Evolutionary conservation across 92 coral and sea anemone species (phyloP), one percentile per base, ranked within the genome.

Genomic region (Porites evermanni): DNA sequence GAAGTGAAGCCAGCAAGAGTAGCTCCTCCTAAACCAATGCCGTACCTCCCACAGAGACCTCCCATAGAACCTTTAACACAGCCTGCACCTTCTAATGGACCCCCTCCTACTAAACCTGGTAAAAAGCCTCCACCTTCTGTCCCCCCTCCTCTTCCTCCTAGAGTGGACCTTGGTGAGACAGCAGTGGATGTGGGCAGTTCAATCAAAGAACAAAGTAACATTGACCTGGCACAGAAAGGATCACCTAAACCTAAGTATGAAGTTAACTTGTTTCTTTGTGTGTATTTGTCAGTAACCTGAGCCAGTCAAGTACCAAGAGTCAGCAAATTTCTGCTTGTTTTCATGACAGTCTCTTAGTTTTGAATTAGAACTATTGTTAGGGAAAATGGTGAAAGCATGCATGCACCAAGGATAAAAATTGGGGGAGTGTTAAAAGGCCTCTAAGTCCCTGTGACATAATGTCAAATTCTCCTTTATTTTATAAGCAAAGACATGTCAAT

Each of bases 81-180:
- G 18, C 14, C 44, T 72, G 66, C 32, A 53, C 67, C 85, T 50
- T 54, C 67, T 1, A 21, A 47, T 11, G 59, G 68, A 26, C 50
- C 64, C 11, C 68, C 79, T 2, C 79, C 71, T 60, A 60, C 84
- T 32, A 52, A 52, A 18, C 85, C 77, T 72, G 80, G 67, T 11
- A 77, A 72, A 74, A 64, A 70, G 38, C 76, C 74, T n/a, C 92
- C 91, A 47, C 84, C 92, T 3, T 77, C 94, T 64, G 87, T 78
- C 1, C 91, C 93, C 7, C 72, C 86, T 24, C 94, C 94, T 14
- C 93, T 93, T n/a, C 95, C 95, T 11, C 77, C 86, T 11, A 79
- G 95, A 67, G 84, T 88, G 16, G 95, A 92, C 19, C 92, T 89
- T 67, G 95, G 92, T 14, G 95, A 92, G 83, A 79, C 74, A 52